Percentiles rank a stretch among this genome's conserved stretches.
Evolutionary conservation across 2,113 vertebrate genomes (phyloP).

Genomic region (Corvus moneduloides): DNA sequence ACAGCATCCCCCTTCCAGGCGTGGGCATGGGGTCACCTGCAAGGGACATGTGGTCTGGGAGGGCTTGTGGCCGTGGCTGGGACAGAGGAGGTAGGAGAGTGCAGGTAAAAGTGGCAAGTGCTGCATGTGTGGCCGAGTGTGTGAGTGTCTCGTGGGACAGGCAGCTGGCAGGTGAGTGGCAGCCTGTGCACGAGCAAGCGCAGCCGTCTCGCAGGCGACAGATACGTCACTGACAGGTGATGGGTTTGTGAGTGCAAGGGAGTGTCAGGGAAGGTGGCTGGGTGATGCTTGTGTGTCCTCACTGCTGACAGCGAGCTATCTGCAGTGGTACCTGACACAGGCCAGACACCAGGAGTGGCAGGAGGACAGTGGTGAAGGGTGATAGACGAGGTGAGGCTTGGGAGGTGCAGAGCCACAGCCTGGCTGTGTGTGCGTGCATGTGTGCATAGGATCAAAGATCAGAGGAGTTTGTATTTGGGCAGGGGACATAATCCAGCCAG

Average conservation of each 20-base stretch:
- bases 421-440: neutral
- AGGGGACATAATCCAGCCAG: constrained; percentile 44
- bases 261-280: neutral
- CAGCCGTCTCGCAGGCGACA: neutral
- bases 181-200: neutral
- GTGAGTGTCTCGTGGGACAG: neutral
- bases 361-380: neutral
- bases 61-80: neutral
- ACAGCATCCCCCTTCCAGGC: accelerated
- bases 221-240: neutral
- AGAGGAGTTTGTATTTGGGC: constrained; percentile 44
- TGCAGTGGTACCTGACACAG: neutral
- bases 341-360: neutral
- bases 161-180: neutral
- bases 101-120: neutral
- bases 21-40: neutral
- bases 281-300: neutral
- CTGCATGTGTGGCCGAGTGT: accelerated
- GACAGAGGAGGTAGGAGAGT: neutral
- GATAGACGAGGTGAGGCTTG: neutral
- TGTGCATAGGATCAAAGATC: constrained; percentile 38
- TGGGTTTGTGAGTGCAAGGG: neutral
- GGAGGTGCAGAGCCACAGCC: neutral
- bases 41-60: accelerated
- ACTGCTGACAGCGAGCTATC: neutral